Percentiles rank a stretch among this genome's conserved stretches.
phyloP scores from a whole-genome alignment of 2,797 vertebrate genomes.

The Pseudotriccus pelzelni region DNA sequence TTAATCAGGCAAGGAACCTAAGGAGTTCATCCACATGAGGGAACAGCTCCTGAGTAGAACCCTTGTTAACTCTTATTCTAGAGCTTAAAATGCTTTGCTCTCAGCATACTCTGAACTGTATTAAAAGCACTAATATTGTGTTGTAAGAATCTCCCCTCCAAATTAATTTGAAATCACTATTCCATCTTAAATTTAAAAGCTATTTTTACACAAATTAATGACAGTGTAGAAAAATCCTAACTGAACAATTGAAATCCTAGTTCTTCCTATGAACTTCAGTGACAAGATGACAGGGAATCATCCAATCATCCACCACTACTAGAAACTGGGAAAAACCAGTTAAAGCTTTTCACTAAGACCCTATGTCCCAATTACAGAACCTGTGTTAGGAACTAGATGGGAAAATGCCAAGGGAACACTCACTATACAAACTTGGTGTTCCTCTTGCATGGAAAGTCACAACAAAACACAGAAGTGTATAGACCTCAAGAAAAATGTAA shows the following conservation, averaged over 20 bases:
- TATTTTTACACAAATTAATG: neutral
- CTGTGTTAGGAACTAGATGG: neutral
- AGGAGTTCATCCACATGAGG: neutral
- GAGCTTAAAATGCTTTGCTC: neutral
- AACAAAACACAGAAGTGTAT: neutral
- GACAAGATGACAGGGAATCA: neutral
- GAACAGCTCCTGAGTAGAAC: neutral
- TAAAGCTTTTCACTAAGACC: neutral
- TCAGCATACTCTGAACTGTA: neutral
- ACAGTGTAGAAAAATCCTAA: neutral
- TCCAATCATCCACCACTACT: neutral
- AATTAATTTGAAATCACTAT: neutral
- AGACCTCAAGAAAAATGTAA: neutral
- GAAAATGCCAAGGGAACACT: neutral
- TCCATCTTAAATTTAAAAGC: neutral
- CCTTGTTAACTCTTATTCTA: neutral
- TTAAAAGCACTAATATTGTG: neutral
- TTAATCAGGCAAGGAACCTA: neutral
- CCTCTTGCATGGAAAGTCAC: neutral
- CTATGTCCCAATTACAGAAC: accelerated
- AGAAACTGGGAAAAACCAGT: neutral
- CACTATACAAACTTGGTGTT: neutral
- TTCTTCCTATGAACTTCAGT: neutral
- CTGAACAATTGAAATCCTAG: neutral
- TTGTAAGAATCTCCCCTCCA: neutral